Base-by-base conservation (phyloP, 2,797 vertebrate species). In the Botia kubotai region DNA sequence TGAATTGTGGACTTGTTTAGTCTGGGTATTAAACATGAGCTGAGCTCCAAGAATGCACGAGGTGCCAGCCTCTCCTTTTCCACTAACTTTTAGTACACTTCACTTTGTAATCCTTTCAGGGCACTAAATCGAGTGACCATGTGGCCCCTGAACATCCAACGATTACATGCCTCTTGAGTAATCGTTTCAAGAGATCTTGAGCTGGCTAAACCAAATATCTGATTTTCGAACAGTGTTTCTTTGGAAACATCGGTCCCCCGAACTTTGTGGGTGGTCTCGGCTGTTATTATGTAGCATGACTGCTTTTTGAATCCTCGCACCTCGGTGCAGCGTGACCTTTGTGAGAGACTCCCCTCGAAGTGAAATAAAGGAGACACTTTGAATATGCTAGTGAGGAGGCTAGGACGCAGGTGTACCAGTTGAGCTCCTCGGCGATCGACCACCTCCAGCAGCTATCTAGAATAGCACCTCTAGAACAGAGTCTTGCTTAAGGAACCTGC, bases 221-320 rank as follows among this genome's bases (percentile, higher is more conserved):
- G 79, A 76, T 83, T 77, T 80, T 70, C 75, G 71, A 77, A 53
- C 70, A 84, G 71, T 60, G 39, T 52, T 69, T 33, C 66, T 46
- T 21, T 55, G 75, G 39, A 80, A 23, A 68, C 2, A 1, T 4
- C 6, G 13, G 39, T 39, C 48, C 78, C 52, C 57, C n/a, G 72
- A 80, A 74, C 63, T 80, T 67, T 0, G 57, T 84, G 85, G 83
- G 83, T 81, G 83, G 80, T 84, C 62, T 81, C 75, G 29, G 70
- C 77, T 81, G 69, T 80, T 63, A 73, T 68, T 81, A 65, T 81
- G 72, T 67, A 75, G 67, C 29, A 16, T 29, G 26, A 19, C 17
- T 57, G 77, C 58, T 69, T 82, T 79, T 82, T 77, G 69, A 33
- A 48, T 72, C 77, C 81, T 67, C 26, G 60, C 72, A 73, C 80